A percentile compares a stretch with the other conserved stretches of the same genome.
Evolutionary conservation across 2,113 vertebrate genomes (phyloP).

Genomic region (Mohoua ochrocephala): DNA sequence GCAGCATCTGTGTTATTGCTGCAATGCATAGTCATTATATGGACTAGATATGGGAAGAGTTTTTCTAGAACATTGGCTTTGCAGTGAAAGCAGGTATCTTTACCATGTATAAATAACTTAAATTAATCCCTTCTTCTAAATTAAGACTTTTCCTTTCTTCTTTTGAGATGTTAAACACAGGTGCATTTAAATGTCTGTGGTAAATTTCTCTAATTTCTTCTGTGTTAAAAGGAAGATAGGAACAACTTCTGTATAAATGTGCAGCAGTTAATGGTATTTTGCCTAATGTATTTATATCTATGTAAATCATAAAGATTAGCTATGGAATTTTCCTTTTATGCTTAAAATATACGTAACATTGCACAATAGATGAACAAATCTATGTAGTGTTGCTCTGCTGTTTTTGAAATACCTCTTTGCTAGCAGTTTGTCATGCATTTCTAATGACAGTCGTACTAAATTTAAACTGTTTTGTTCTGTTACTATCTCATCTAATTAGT

Average conservation of each 20-base stretch:
- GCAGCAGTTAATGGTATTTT: background rate
- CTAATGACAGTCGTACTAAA: background rate
- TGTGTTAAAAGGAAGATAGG: background rate
- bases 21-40: background rate
- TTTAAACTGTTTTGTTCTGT: background rate
- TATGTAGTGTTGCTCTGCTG: background rate
- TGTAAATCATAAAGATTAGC: background rate
- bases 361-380: background rate
- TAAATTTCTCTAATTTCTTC: background rate
- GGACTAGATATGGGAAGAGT: background rate
- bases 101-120: background rate
- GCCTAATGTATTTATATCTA: background rate
- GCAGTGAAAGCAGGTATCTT: background rate
- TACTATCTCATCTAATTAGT: background rate
- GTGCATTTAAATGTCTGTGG: background rate
- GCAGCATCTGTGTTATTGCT: background rate
- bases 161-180: background rate
- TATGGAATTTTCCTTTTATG: background rate
- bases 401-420: background rate
- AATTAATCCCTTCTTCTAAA: background rate
- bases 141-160: background rate
- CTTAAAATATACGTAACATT: background rate
- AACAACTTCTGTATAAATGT: background rate
- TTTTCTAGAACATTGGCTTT: background rate
- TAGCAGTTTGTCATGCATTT: background rate